These are phyloP conservation scores for Xestia rhomboidea DNA, from an alignment of 2,888 invertebrate genomes.

Conservation along the genomic window DNA sequence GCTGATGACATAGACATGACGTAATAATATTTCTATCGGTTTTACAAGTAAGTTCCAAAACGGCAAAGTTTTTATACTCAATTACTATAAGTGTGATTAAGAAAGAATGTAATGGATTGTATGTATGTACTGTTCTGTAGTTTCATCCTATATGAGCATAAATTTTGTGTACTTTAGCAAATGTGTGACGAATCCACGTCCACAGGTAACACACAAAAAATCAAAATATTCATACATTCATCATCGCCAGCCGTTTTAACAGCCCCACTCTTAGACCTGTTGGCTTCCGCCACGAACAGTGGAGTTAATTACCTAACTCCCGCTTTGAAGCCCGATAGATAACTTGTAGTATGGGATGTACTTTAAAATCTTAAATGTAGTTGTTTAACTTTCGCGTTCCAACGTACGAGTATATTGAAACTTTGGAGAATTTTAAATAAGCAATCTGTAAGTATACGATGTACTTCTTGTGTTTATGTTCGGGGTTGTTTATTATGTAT, in stretches of 20 bases:
- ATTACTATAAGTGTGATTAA: neutral
- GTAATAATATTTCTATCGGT: neutral
- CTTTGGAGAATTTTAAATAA: constrained; percentile 58
- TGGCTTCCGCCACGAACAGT: constrained; percentile 65
- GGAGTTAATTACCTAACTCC: constrained; percentile 76
- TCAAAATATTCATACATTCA: neutral
- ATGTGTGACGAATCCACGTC: too few species aligned
- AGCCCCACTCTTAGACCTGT: constrained; percentile 64
- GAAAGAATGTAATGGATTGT: too few species aligned
- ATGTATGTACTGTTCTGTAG: too few species aligned
- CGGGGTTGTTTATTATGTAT: constrained; percentile 32
- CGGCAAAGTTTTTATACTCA: too few species aligned
- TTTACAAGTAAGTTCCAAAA: too few species aligned
- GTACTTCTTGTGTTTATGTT: constrained; percentile 37
- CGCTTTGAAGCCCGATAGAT: constrained; percentile 63
- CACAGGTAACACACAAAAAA: neutral
- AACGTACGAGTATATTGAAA: constrained; percentile 44
- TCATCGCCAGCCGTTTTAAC: constrained; percentile 29
- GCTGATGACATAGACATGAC: neutral
- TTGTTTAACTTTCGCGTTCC: constrained; percentile 59
- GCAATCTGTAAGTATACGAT: constrained; percentile 42
- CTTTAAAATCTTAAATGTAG: constrained; percentile 66
- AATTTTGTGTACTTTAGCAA: neutral
- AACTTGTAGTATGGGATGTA: constrained; percentile 59
- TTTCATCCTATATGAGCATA: neutral